A percentile compares a stretch with the other conserved stretches of the same genome.
Evolutionary conservation across 2,888 invertebrate species (phyloP).

Genomic region (Deroplatys truncata): DNA sequence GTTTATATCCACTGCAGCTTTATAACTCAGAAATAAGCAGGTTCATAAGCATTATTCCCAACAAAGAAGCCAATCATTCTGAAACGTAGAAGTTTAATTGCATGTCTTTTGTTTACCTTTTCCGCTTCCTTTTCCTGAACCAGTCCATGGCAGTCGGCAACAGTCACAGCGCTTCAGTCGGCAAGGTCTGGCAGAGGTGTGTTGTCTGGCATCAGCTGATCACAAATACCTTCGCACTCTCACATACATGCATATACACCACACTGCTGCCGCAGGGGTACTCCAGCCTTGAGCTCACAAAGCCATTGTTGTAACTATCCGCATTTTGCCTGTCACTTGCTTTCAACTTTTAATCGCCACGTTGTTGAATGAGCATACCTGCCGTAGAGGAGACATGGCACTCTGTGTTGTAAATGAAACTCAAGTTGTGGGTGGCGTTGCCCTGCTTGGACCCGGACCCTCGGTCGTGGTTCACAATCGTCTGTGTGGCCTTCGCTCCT

Average conservation of each 20-base stretch:
- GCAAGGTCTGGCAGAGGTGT: not conserved
- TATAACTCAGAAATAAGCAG: too few species aligned
- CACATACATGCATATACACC: not conserved
- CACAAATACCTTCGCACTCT: not conserved
- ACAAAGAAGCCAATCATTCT: too few species aligned
- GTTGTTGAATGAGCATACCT: not conserved
- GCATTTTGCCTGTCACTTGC: not conserved
- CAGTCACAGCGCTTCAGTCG: not conserved
- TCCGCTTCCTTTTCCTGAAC: constrained; percentile 9
- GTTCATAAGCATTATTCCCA: too few species aligned
- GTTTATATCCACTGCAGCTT: too few species aligned
- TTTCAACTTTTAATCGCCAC: not conserved
- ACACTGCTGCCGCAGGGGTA: not conserved
- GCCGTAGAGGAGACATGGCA: too few species aligned
- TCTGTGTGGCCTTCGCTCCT: not conserved
- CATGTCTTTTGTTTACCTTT: not conserved
- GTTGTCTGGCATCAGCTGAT: not conserved
- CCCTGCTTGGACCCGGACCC: not conserved
- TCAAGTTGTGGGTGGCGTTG: not conserved
- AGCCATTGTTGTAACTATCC: not conserved
- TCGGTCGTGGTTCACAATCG: not conserved
- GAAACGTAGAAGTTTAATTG: too few species aligned
- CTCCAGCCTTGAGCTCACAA: not conserved
- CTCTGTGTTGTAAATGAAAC: not conserved
- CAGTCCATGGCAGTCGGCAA: not conserved